Conservation (phyloP, 2,797 vertebrate species). For the Chelidonichthys spinosus region DNA sequence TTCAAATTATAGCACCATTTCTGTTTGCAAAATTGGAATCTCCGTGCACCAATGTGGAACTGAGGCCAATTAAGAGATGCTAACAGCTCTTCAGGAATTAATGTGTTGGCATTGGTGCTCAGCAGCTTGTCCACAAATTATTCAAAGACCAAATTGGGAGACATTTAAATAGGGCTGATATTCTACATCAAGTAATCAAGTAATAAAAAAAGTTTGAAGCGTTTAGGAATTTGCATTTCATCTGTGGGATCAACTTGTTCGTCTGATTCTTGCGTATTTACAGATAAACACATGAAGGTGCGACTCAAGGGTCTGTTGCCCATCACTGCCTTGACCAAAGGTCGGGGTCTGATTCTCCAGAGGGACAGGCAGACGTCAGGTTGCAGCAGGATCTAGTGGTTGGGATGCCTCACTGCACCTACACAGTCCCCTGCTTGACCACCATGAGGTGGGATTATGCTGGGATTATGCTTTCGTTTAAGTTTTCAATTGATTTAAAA, state of each 20-base stretch:
- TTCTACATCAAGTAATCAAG: neutral
- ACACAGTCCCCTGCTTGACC: constrained; percentile 7
- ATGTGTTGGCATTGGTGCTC: constrained; percentile 9
- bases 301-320: constrained; percentile 19
- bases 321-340: constrained; percentile 20
- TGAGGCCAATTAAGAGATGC: constrained; percentile 57
- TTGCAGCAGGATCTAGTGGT: constrained; percentile 75
- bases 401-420: constrained; percentile 52
- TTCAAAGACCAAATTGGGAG: neutral
- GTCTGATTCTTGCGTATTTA: constrained; percentile 31
- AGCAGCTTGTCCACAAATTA: neutral
- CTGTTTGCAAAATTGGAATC: constrained; percentile 47
- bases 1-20: constrained; percentile 47
- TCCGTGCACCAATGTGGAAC: constrained; percentile 49
- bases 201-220: neutral
- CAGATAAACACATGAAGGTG: constrained; percentile 41
- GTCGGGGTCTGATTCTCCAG: constrained; percentile 25
- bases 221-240: neutral
- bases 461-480: constrained; percentile 26
- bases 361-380: constrained; percentile 53
- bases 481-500: constrained; percentile 32
- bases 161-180: constrained; percentile 2
- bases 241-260: constrained; percentile 9
- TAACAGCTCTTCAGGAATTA: constrained; percentile 35
- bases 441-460: constrained; percentile 12